Conservation (phyloP, 2,797 vertebrate species). For the Ctenochaetus hawaiiensis region DNA sequence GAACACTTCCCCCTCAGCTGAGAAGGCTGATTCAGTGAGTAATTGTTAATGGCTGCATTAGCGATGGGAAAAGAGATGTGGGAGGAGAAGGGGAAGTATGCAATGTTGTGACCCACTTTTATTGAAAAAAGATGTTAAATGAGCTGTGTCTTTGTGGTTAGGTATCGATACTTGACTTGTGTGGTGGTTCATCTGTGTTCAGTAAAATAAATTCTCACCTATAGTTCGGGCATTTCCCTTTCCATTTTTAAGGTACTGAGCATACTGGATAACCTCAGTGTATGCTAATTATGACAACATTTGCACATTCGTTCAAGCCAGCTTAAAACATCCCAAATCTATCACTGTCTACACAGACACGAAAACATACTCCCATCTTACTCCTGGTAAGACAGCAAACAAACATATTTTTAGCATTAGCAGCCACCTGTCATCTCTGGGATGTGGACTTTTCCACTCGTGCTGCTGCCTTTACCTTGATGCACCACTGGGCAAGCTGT, state of each 20-base stretch:
- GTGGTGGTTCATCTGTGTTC: not conserved
- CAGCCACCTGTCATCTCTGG: not conserved
- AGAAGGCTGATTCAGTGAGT: not conserved
- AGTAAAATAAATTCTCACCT: not conserved
- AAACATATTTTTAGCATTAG: not conserved
- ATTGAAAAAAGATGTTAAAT: not conserved
- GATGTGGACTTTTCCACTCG: not conserved
- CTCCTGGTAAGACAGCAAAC: not conserved
- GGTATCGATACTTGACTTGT: not conserved
- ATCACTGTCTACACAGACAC: not conserved
- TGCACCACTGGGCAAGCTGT: not conserved
- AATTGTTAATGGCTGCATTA: not conserved
- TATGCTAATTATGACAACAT: not conserved
- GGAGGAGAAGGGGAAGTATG: slow-evolving; percentile 10
- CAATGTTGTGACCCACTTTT: slow-evolving; percentile 2
- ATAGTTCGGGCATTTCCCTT: not conserved
- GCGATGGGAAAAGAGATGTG: not conserved
- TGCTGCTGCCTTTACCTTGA: not conserved
- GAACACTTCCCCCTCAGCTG: not conserved
- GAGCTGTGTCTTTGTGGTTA: slow-evolving; percentile 8
- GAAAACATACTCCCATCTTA: not conserved
- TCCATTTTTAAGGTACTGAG: not conserved
- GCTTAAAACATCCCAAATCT: not conserved
- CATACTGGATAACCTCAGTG: not conserved
- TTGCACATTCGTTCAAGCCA: not conserved